Evolutionary conservation across 35 echinoderm and acorn worm genomes (phyloP), one percentile per base, ranked within the genome.

Genomic region (Holothuria glaberrima): DNA sequence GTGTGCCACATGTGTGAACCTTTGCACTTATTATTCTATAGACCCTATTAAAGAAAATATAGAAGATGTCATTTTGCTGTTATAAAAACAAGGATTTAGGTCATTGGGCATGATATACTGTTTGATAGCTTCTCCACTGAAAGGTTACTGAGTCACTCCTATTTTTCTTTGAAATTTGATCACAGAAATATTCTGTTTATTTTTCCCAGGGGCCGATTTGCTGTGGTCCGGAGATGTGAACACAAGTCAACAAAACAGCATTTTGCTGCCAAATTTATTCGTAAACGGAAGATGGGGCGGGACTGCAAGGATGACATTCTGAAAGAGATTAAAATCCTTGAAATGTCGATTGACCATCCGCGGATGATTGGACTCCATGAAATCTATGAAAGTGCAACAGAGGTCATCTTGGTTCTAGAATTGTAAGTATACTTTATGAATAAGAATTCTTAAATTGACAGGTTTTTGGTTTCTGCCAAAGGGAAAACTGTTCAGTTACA

Each of bases 351-450:
- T 29, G 71, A 94, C 21, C 92, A 99, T 48, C 93, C 90, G 7
- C 58, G 97, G 31, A 75, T 99, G n/a, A 99, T 99, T n/a, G 76
- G 79, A 34, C 90, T 99, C 5, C 91, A 92, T 59, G 93, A 99
- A 61, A 88, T 99, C 9, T 99, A 93, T 58, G 97, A 99, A 71
- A 95, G 91, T 54, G 59, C 82, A n/a, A 89, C 85, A 20, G 97
- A 99, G 44, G 91, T 99, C 63, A 99, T 99, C 20, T 63, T 99
- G 16, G 97, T 99, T 46, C 73, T 99, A 80, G 97, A 99, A 93
- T 99, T 91, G 97, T 99, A 93, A 99, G 97, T 95, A 78, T 33
- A 9, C 5, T 0, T 69, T 9, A 41, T 41, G 36, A 41, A 41
- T 7, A 7, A 2, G 7, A 41, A 41, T 41, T 41, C 7, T 41